Evolutionary conservation across 2,888 invertebrate genomes (phyloP).

Genomic region (Pyrochroa serraticornis): DNA sequence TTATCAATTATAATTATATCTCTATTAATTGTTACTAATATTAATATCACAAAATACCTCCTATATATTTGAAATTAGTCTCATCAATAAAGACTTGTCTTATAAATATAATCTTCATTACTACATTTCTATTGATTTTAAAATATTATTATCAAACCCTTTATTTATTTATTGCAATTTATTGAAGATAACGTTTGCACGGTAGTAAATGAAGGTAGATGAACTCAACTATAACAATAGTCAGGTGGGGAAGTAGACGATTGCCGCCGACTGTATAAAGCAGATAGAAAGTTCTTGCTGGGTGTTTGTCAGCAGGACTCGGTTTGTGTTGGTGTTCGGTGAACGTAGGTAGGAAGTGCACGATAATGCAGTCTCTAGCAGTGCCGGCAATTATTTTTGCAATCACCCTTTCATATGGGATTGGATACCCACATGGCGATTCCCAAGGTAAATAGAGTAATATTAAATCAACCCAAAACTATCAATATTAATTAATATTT

Average conservation of each 20-base stretch:
- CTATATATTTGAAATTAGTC: too few relatives aligned
- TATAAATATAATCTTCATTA: too few relatives aligned
- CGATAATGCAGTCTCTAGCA: constrained; percentile 43
- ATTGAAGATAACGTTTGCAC: background rate
- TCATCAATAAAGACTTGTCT: too few relatives aligned
- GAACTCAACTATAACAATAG: constrained; percentile 46
- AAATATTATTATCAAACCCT: too few relatives aligned
- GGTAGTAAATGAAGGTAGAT: constrained; percentile 38
- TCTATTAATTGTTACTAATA: too few relatives aligned
- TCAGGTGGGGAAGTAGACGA: constrained; percentile 43
- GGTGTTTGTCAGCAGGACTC: constrained; percentile 36
- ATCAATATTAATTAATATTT: too few relatives aligned
- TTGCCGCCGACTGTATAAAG: constrained; percentile 43
- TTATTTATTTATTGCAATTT: background rate
- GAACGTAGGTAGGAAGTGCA: constrained; percentile 43
- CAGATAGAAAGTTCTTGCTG: constrained; percentile 49
- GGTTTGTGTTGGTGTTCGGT: constrained; percentile 43
- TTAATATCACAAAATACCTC: too few relatives aligned
- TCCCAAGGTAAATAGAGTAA: too few relatives aligned
- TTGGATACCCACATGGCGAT: constrained; percentile 39
- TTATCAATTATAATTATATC: too few relatives aligned
- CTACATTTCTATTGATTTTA: too few relatives aligned
- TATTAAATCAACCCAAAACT: too few relatives aligned
- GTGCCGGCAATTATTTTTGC: constrained; percentile 36
- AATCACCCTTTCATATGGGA: constrained; percentile 27